A percentile compares a stretch with the other conserved stretches of the same genome.
These are phyloP conservation scores for Drosophila prosaltans DNA, from an alignment of 1,140 invertebrate genomes.

Conservation along the genomic window DNA sequence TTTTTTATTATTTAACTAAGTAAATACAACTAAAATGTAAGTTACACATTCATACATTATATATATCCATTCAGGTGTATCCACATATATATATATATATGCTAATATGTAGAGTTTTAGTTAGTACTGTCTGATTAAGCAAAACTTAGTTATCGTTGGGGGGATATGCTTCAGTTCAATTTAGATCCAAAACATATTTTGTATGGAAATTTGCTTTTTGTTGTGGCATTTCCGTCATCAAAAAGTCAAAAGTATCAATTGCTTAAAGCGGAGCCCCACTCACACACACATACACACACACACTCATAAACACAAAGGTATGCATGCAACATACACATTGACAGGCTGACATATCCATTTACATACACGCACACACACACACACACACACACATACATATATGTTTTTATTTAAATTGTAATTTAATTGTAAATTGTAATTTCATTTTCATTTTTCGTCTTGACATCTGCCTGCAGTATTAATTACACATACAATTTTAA, in stretches of 20 bases:
- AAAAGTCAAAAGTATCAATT: slow-evolving; percentile 30
- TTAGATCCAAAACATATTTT: slow-evolving; percentile 8
- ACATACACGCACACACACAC: background rate
- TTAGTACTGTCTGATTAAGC: slow-evolving; percentile 36
- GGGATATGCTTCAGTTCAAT: background rate
- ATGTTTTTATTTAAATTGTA: slow-evolving; percentile 39
- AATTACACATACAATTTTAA: slow-evolving; percentile 63
- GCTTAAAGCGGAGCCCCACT: background rate
- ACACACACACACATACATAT: slow-evolving; percentile 44
- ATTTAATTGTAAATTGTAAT: slow-evolving; percentile 33
- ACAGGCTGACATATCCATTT: slow-evolving; percentile 7
- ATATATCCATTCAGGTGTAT: slow-evolving; percentile 49
- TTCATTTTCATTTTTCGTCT: slow-evolving; percentile 38
- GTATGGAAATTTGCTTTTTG: background rate
- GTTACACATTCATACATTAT: slow-evolving; percentile 61
- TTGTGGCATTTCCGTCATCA: background rate
- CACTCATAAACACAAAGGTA: background rate
- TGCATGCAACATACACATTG: background rate
- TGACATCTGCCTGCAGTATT: slow-evolving; percentile 54
- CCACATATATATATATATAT: slow-evolving; percentile 23
- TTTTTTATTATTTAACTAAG: slow-evolving; percentile 54
- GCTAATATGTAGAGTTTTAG: slow-evolving; percentile 6
- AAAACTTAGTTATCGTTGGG: slow-evolving; percentile 58
- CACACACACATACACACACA: background rate
- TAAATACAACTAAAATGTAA: slow-evolving; percentile 63